Conservation (phyloP, 2,888 invertebrate genomes). For the Apomyelois bistriatella region DNA sequence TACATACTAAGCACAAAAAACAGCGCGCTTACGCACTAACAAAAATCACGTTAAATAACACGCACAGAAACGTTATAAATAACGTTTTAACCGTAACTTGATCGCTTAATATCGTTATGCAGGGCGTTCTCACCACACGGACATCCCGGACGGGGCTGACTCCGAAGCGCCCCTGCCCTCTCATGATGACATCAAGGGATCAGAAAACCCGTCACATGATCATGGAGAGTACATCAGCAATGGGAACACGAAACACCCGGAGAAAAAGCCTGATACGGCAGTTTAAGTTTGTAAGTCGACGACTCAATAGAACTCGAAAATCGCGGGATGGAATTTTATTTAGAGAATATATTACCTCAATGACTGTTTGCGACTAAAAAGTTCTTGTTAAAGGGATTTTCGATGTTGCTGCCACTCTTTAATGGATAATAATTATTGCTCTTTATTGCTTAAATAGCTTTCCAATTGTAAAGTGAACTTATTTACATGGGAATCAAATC, state of each 20-base stretch:
- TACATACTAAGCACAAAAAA: not conserved
- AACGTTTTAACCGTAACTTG: conserved; percentile 46
- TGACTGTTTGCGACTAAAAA: no score
- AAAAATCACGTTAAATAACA: conserved; percentile 14
- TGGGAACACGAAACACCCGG: conserved; percentile 71
- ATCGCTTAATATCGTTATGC: conserved; percentile 72
- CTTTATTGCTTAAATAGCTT: no score
- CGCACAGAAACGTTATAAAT: conserved; percentile 16
- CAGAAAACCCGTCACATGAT: conserved; percentile 80
- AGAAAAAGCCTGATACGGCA: conserved; percentile 75
- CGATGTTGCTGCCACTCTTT: no score
- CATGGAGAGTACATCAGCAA: conserved; percentile 82
- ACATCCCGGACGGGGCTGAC: conserved; percentile 82
- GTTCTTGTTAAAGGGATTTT: no score
- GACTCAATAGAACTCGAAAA: conserved; percentile 15
- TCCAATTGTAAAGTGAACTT: no score
- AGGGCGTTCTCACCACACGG: conserved; percentile 81
- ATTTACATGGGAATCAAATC: no score
- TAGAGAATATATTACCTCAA: not conserved
- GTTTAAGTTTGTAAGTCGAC: conserved; percentile 56
- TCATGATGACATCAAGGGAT: conserved; percentile 79
- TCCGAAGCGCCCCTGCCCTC: conserved; percentile 82
- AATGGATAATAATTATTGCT: no score
- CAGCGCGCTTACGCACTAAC: not conserved
- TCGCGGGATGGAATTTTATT: not conserved